Conservation (phyloP, 2,888 invertebrate genomes). For the Nephrotoma flavescens region DNA sequence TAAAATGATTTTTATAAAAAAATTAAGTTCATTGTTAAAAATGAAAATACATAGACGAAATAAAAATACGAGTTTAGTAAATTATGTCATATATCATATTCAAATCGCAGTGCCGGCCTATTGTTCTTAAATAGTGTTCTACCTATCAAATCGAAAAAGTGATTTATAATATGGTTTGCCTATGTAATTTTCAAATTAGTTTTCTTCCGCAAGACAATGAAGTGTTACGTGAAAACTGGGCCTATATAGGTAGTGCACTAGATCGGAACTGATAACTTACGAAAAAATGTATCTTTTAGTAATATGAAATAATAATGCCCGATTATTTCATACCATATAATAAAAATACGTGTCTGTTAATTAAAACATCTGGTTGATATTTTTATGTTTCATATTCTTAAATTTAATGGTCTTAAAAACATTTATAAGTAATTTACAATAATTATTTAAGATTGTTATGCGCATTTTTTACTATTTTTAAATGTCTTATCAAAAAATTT, state of each 20-base stretch:
- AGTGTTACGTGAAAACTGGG: too few relatives aligned
- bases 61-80: neutral
- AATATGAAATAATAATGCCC: neutral
- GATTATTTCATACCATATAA: neutral
- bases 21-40: neutral
- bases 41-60: neutral
- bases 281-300: too few relatives aligned
- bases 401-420: neutral
- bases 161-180: too few relatives aligned
- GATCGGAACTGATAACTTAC: too few relatives aligned
- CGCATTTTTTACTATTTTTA: too few relatives aligned
- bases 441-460: neutral
- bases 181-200: too few relatives aligned
- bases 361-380: neutral
- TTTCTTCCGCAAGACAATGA: too few relatives aligned
- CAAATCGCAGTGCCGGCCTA: neutral
- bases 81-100: neutral
- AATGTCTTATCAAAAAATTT: too few relatives aligned
- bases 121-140: too few relatives aligned
- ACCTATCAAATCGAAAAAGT: too few relatives aligned
- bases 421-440: neutral
- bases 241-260: too few relatives aligned
- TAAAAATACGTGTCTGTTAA: neutral
- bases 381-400: neutral
- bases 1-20: neutral